A percentile compares a stretch with the other conserved stretches of the same genome.
Conservation (phyloP, 2,888 invertebrate genomes). For the Smittia aterrima region DNA sequence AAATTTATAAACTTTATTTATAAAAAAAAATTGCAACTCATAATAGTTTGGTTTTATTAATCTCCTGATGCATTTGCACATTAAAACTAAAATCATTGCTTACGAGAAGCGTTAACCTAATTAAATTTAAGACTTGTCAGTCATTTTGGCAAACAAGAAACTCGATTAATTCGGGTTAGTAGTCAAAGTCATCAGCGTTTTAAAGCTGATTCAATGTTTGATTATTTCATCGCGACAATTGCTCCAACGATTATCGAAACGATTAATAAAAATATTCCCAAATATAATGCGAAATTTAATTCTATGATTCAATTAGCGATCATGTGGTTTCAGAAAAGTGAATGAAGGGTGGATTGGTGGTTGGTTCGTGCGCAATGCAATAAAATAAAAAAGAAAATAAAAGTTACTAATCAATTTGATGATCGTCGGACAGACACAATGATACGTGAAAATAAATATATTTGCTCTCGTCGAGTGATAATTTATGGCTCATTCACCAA, state of each 20-base stretch:
- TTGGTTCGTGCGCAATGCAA: neutral
- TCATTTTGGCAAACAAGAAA: too few relatives aligned
- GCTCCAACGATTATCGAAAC: slow-evolving; percentile 16
- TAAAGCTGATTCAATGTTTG: neutral
- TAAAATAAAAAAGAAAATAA: slow-evolving; percentile 5
- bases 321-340: neutral
- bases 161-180: too few relatives aligned
- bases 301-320: neutral
- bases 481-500: neutral
- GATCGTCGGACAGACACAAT: neutral
- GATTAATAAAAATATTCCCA: slow-evolving; percentile 34
- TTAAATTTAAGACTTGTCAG: too few relatives aligned
- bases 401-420: neutral
- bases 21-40: too few relatives aligned
- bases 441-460: neutral
- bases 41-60: too few relatives aligned
- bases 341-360: slow-evolving; percentile 3
- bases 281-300: slow-evolving; percentile 32
- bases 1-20: too few relatives aligned
- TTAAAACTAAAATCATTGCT: too few relatives aligned
- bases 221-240: neutral
- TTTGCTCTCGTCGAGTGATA: neutral
- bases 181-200: too few relatives aligned
- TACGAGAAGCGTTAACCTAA: too few relatives aligned
- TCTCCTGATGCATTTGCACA: too few relatives aligned